A percentile compares a stretch with the other conserved stretches of the same genome.
phyloP scores from a whole-genome alignment of 2,888 invertebrate genomes.

The Calliphora vomitoria region DNA sequence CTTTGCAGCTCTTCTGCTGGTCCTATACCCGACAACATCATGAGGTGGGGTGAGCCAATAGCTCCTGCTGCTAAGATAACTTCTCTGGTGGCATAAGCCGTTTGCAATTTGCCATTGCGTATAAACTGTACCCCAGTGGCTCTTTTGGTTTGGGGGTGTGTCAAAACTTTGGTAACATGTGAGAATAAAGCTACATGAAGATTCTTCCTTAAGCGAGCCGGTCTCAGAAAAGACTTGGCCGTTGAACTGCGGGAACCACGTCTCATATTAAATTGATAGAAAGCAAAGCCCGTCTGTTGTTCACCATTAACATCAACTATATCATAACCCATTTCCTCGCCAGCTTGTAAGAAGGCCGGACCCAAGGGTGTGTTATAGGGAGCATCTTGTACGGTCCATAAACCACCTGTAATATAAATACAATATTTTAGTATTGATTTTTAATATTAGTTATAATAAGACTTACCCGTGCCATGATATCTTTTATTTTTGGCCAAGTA shows the following conservation, averaged over 20 bases:
- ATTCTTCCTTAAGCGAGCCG: slow-evolving; percentile 90
- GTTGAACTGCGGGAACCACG: slow-evolving; percentile 93
- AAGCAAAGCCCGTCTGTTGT: slow-evolving; percentile 93
- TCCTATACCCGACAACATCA: slow-evolving; percentile 96
- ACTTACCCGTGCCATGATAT: slow-evolving; percentile 89
- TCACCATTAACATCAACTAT: slow-evolving; percentile 93
- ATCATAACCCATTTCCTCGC: slow-evolving; percentile 96
- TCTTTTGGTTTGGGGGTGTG: slow-evolving; percentile 89
- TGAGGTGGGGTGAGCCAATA: slow-evolving; percentile 94
- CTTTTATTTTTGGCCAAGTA: slow-evolving; percentile 91
- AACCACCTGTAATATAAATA: slow-evolving; percentile 82
- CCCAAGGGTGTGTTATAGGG: slow-evolving; percentile 90
- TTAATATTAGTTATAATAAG: not conserved
- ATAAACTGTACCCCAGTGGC: slow-evolving; percentile 93
- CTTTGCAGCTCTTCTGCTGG: slow-evolving; percentile 90
- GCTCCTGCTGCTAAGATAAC: slow-evolving; percentile 89
- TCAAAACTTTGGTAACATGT: slow-evolving; percentile 91
- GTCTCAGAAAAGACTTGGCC: slow-evolving; percentile 93
- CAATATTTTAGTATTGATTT: not conserved
- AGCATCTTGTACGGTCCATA: slow-evolving; percentile 83
- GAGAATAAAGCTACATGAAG: slow-evolving; percentile 92
- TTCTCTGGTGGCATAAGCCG: slow-evolving; percentile 83
- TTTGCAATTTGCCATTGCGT: slow-evolving; percentile 86
- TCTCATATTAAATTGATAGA: slow-evolving; percentile 95
- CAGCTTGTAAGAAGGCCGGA: slow-evolving; percentile 93